Conservation (phyloP, 2,888 invertebrate genomes). For the Theretra japonica region DNA sequence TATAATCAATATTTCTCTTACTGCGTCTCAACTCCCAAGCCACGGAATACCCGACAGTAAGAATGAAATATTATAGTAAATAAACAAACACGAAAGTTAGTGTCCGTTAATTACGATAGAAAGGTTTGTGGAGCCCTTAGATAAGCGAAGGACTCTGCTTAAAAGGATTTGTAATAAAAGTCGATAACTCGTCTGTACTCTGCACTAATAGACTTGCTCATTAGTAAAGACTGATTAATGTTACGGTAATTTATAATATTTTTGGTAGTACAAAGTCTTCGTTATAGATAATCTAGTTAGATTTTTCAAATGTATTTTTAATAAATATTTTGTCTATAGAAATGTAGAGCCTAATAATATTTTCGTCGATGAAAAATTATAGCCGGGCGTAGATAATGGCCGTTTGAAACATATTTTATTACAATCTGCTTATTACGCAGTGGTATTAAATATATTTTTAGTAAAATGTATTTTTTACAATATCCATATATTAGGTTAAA, state of each 20-base stretch:
- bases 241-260: background rate
- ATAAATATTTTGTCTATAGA: background rate
- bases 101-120: background rate
- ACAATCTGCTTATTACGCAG: too few relatives aligned
- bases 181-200: slow-evolving; percentile 7
- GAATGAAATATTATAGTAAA: too few relatives aligned
- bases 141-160: slow-evolving; percentile 5
- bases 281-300: background rate
- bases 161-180: slow-evolving; percentile 11
- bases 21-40: too few relatives aligned
- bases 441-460: too few relatives aligned
- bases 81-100: too few relatives aligned
- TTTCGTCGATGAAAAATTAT: too few relatives aligned
- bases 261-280: background rate
- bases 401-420: too few relatives aligned
- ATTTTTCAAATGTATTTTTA: background rate
- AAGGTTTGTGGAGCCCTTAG: background rate
- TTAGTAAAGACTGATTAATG: background rate
- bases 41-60: too few relatives aligned
- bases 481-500: too few relatives aligned
- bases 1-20: too few relatives aligned
- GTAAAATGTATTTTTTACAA: too few relatives aligned
- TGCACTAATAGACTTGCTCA: slow-evolving; percentile 6
- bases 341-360: background rate
- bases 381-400: too few relatives aligned